Base-by-base conservation (phyloP, 2,888 invertebrate genomes). In the Mechanitis messenoides region DNA sequence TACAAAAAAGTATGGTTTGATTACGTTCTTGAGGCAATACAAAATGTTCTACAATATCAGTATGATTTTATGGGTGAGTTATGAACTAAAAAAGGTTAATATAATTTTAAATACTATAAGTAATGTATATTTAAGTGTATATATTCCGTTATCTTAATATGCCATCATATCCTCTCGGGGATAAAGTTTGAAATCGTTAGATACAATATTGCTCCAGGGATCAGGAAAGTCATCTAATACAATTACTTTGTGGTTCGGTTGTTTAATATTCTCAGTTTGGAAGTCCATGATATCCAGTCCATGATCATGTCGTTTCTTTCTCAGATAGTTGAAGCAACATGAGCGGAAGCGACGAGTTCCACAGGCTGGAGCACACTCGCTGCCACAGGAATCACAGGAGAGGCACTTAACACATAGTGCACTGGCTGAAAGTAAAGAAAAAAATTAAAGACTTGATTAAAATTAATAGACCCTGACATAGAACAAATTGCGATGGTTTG, bases 251-350 rank as follows among this genome's bases (percentile, higher is more conserved):
- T 31, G 5, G 31, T 50, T 50, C 31, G 50, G 31, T 50, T 50
- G 50, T 50, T 50, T 31, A 31, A 50, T 7, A 31, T 50, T 50
- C 3, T 31, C 9, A 50, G 11, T 50, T 28, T 42, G 6, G 42
- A 9, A 42, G 42, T 42, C 20, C 20, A 20, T 20, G 20, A 1
- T 20, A 20, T 20, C 42, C 7, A 50, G 11, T 50, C 31, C 50
- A 31, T 50, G 50, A 31, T 50, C 50, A 11, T 31, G 31, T 50
- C 91, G 84, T 68, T 93, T 90, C 80, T 92, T 93, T 74, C 94
- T 92, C 71, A 94, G 80, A 73, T 94, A 94, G 83, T 94, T 94
- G 87, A 93, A 93, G 78, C 94, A 94, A 78, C 94, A 94, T 0
- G 93, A 92, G 2, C 93, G 84, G 79, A 94, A 94, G 74, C 92